phyloP scores from a whole-genome alignment of 1,140 invertebrate species.

The Sitophilus oryzae region DNA sequence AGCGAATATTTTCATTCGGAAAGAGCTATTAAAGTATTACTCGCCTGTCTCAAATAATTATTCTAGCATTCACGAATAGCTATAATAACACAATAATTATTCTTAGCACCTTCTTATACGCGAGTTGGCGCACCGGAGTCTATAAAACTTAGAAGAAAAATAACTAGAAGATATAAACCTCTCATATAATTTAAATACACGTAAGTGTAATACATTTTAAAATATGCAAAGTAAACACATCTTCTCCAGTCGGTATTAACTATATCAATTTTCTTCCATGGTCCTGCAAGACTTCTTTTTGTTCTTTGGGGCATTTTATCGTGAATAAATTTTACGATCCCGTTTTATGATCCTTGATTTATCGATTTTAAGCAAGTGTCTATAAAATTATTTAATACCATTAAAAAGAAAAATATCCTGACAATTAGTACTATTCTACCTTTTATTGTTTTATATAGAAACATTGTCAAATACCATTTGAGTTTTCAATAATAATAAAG shows the following conservation, averaged over 20 bases:
- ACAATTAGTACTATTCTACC: too few species aligned
- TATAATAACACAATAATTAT: background rate
- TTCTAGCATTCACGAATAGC: background rate
- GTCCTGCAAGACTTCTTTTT: background rate
- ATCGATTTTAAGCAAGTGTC: too few species aligned
- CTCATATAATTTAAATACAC: background rate
- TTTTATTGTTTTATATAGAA: too few species aligned
- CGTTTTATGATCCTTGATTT: too few species aligned
- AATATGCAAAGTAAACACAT: background rate
- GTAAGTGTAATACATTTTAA: background rate
- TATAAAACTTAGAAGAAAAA: too few species aligned
- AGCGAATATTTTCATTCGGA: background rate
- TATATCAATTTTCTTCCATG: background rate
- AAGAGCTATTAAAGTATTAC: background rate
- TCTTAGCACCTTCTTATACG: background rate
- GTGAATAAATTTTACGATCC: background rate
- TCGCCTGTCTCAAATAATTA: slow-evolving; percentile 3
- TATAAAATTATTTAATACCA: too few species aligned
- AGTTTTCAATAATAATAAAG: too few species aligned
- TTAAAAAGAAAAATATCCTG: too few species aligned
- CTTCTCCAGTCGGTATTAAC: background rate
- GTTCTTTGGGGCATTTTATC: background rate
- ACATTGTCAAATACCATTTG: too few species aligned
- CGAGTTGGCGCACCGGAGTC: too few species aligned
- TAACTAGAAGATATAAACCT: too few species aligned